Evolutionary conservation across 2,888 invertebrate species (phyloP), one percentile per base, ranked within the genome.

Genomic region (Entomobrya proxima): DNA sequence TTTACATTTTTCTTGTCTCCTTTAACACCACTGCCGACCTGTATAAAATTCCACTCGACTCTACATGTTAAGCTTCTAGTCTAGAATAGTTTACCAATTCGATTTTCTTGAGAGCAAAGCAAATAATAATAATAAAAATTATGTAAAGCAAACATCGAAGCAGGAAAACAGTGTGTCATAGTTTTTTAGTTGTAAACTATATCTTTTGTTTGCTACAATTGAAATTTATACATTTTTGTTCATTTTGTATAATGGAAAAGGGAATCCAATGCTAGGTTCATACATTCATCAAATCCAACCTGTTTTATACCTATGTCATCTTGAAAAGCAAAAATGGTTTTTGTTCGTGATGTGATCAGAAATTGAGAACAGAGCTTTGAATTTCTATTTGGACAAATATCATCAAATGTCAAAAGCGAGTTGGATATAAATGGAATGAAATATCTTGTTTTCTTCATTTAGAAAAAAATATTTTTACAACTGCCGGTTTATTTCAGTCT

Each of bases 261-360:
- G 67, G 44, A 44, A 67, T 37, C 67, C 64, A 67, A 67, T 67
- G 61, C n/a, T 61, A 32, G 9, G 44, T 40, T 32, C 27, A 24
- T 21, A 67, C 67, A 67, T 67, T 67, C 44, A 67, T 67, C 67
- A 67, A 67, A 67, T 67, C n/a, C 67, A 67, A 67, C 67, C 67
- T 67, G 67, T 67, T 67, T 67, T 67, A 27, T 24, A 6, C 5
- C 5, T 32, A 24, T 40, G 67, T 37, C 67, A 67, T 67, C n/a
- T n/a, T n/a, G 44, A 21, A 67, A 67, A 24, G 35, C 21, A 37
- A 64, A 64, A 37, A 11, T 30, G 5, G 24, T 18, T 4, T n/a
- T 15, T 15, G n/a, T 32, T 61, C 61, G 61, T 61, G 61, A 61
- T 61, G 32, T 32, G 44, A 18, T 67, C 67, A 40, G 44, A 37